Percentiles rank a stretch among this genome's conserved stretches.
Evolutionary conservation across 2,113 vertebrate species (phyloP).

Genomic region (Poecilia latipinna): DNA sequence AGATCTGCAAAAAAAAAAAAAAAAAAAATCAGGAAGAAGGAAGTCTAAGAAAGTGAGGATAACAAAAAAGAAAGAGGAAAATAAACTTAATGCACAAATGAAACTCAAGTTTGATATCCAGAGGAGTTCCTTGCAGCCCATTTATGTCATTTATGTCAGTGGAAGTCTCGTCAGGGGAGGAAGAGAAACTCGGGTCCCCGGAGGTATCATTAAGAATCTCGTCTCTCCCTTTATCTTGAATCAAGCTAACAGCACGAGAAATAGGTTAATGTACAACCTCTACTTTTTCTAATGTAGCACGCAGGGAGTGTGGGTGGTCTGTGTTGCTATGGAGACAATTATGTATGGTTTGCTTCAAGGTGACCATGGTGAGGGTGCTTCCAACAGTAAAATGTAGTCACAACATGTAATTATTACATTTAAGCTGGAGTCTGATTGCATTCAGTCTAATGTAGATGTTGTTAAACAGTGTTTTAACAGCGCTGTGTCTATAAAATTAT

Average conservation of each 20-base stretch:
- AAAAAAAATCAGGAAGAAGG: conserved; percentile 49
- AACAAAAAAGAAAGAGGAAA: not conserved
- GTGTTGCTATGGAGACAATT: conserved; percentile 76
- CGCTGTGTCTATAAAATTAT: not conserved
- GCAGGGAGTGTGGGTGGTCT: conserved; percentile 77
- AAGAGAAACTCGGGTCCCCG: conserved; percentile 41
- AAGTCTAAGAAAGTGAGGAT: conserved; percentile 10
- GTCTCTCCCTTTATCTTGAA: conserved; percentile 42
- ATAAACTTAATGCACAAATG: not conserved
- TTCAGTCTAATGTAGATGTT: not conserved
- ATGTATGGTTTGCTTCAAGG: conserved; percentile 42
- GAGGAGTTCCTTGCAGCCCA: conserved; percentile 34
- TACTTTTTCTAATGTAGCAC: conserved; percentile 64
- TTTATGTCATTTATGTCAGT: conserved; percentile 42
- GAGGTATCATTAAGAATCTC: conserved; percentile 66
- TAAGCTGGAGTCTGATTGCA: not conserved
- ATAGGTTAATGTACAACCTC: conserved; percentile 67
- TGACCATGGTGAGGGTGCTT: conserved; percentile 67
- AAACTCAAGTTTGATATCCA: conserved; percentile 3
- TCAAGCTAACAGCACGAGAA: conserved; percentile 60
- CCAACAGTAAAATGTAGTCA: conserved; percentile 54
- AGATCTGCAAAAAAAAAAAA: conserved; percentile 68
- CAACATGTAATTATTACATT: conserved; percentile 1
- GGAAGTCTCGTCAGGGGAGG: conserved; percentile 40
- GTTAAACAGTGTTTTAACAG: conserved; percentile 19